Base-by-base conservation (phyloP, 2,888 invertebrate genomes). In the Hylaea fasciaria region DNA sequence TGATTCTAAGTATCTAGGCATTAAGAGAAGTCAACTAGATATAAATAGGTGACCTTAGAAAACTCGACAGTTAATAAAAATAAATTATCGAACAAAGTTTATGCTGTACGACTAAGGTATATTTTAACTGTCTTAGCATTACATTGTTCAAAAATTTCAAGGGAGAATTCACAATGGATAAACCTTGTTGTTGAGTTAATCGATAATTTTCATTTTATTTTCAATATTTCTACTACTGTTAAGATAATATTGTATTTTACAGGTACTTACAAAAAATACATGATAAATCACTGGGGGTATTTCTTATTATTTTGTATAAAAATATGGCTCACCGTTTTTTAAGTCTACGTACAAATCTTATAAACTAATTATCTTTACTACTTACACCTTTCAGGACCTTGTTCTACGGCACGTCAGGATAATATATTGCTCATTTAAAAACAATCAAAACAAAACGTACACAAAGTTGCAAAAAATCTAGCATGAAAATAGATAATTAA, bases 1-100 rank as follows among this genome's bases (percentile, higher is more conserved):
- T 46, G 28, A 47, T 54, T 47, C 47, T 52, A 29, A 46, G 45
- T 28, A 46, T 46, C n/a, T n/a, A n/a, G n/a, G n/a, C n/a, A n/a
- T n/a, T n/a, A n/a, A n/a, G n/a, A n/a, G n/a, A n/a, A n/a, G 40
- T 32, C 40, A 54, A 13, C 40, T 32, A 47, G n/a, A n/a, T n/a
- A 40, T 54, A 47, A 29, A 37, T 37, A 37, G 3, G 11, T 37
- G n/a, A n/a, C n/a, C 37, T 37, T 12, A 11, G 37, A 37, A 37
- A 37, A 37, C 12, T 37, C 1, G 12, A 37, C n/a, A n/a, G 4
- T 10, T 12, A 37, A 12, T 1, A n/a, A 12, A 12, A 12, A 12
- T 37, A 12, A 9, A 11, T 35, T 2, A 8, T 35, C 11, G 2
- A 35, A 9, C 35, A 35, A 9, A 3, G n/a, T n/a, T n/a, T n/a